phyloP scores from a whole-genome alignment of 2,888 invertebrate species.

The Lathronympha strigana region DNA sequence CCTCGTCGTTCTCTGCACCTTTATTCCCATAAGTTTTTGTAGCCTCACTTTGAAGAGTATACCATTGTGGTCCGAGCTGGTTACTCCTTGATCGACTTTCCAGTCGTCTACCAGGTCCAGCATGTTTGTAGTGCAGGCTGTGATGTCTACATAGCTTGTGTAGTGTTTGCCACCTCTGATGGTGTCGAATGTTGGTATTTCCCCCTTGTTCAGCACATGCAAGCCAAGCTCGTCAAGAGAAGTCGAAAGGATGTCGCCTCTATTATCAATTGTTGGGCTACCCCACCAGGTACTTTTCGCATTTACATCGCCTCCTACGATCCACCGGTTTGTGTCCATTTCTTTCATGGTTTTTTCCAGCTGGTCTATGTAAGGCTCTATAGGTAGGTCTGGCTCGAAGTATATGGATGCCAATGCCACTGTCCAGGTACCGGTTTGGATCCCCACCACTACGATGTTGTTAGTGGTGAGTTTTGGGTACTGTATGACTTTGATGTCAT shows the following conservation, averaged over 20 bases:
- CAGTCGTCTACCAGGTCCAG: background rate
- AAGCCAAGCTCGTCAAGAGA: slow-evolving; percentile 41
- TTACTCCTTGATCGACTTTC: background rate
- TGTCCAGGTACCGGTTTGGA: background rate
- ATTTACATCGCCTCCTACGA: slow-evolving; percentile 10
- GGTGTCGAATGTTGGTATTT: slow-evolving; percentile 2
- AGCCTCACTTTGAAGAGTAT: background rate
- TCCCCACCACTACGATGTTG: background rate
- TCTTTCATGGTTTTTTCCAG: background rate
- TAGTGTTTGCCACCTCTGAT: background rate
- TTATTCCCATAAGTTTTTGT: background rate
- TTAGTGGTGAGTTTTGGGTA: background rate
- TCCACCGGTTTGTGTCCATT: background rate
- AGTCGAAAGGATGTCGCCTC: slow-evolving; percentile 38
- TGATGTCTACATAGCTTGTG: background rate
- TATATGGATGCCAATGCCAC: background rate
- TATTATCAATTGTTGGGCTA: slow-evolving; percentile 30
- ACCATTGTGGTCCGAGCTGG: background rate
- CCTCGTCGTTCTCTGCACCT: background rate
- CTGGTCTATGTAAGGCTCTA: background rate
- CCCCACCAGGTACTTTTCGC: slow-evolving; percentile 39
- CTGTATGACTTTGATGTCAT: background rate
- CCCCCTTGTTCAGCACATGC: slow-evolving; percentile 47
- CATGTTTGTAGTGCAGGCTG: background rate
- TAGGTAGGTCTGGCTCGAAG: background rate